Percentiles rank a stretch among this genome's conserved stretches.
phyloP scores from a whole-genome alignment of 2,113 vertebrate genomes.

The Isurus oxyrinchus region DNA sequence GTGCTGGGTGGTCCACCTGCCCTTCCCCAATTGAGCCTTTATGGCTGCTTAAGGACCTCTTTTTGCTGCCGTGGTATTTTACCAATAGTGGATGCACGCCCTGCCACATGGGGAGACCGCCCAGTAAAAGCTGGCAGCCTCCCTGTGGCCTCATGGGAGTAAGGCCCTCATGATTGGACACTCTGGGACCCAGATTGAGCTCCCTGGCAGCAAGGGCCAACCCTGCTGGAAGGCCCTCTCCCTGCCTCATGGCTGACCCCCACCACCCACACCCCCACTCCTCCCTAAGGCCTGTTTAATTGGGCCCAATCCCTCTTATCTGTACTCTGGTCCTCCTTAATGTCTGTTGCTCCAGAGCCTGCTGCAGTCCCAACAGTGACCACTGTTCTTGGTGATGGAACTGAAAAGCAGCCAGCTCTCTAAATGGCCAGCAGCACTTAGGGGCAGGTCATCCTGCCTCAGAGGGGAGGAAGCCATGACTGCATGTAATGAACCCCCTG shows the following conservation, averaged over 20 bases:
- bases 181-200: background rate
- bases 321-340: background rate
- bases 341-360: too few species aligned
- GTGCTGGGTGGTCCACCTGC: too few species aligned
- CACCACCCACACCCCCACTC: background rate
- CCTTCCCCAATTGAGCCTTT: background rate
- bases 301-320: background rate
- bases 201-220: too few species aligned
- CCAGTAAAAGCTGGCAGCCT: too few species aligned
- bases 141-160: too few species aligned
- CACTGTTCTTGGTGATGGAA: background rate
- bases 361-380: too few species aligned
- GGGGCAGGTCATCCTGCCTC: background rate
- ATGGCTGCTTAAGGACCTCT: background rate
- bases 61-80: background rate
- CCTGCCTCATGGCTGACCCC: background rate
- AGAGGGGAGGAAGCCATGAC: background rate
- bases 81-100: background rate
- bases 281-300: background rate
- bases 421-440: background rate
- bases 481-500: background rate
- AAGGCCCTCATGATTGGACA: background rate
- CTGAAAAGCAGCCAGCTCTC: background rate
- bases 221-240: background rate
- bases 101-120: background rate